A percentile compares a stretch with the other conserved stretches of the same genome.
These are phyloP conservation scores for Lethocerus indicus DNA, from an alignment of 1,140 invertebrate genomes.

Conservation along the genomic window DNA sequence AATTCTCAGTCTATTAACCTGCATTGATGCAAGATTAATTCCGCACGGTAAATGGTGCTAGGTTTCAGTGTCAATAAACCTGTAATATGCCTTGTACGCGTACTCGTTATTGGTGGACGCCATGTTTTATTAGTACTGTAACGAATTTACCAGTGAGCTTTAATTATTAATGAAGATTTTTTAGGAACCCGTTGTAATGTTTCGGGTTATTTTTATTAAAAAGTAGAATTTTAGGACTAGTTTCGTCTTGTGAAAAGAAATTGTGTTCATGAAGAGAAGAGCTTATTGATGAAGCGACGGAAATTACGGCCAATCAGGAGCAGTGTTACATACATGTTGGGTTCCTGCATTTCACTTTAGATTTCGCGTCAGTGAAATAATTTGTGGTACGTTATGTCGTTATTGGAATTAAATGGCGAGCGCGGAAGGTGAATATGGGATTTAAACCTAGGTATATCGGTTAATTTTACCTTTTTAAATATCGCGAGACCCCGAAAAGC, in stretches of 20 bases:
- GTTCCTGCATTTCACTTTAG: conserved; percentile 10
- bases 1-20: no score
- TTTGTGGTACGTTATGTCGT: conserved; percentile 25
- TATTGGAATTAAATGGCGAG: conserved; percentile 33
- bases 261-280: conserved; percentile 1
- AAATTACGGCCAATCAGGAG: conserved; percentile 14
- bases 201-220: conserved; percentile 1
- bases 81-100: no score
- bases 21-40: no score
- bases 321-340: conserved; percentile 10
- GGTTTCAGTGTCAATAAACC: no score
- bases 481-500: conserved; percentile 5
- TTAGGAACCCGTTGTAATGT: not conserved
- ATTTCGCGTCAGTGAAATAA: conserved; percentile 12
- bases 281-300: conserved; percentile 13
- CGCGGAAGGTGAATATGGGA: no score
- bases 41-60: no score
- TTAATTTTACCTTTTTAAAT: conserved; percentile 7
- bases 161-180: not conserved
- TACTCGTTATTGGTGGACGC: conserved; percentile 12
- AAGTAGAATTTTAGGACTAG: not conserved
- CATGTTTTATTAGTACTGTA: conserved; percentile 8
- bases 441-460: conserved; percentile 33
- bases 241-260: not conserved
- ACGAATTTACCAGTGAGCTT: conserved; percentile 3